Percentiles rank a stretch among this genome's conserved stretches.
These are phyloP conservation scores for Podarcis muralis DNA, from an alignment of 2,113 vertebrate species.

Conservation along the genomic window DNA sequence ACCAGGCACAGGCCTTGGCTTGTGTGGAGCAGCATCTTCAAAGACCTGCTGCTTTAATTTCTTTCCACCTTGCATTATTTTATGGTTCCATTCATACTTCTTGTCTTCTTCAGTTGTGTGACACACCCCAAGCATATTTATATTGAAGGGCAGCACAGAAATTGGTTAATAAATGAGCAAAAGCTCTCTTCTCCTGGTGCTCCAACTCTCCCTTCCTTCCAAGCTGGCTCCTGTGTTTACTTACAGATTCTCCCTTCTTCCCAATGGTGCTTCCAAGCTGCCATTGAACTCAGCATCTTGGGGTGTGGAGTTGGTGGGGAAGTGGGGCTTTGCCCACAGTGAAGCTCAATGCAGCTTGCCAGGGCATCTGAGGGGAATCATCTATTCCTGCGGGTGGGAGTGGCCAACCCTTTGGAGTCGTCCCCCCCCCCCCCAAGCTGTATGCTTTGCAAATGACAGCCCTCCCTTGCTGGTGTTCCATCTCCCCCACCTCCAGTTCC, in stretches of 20 bases:
- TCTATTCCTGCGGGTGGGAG: too few relatives aligned
- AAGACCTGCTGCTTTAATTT: not conserved
- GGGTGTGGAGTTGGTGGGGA: not conserved
- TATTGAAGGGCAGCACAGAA: too few relatives aligned
- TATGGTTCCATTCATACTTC: not conserved
- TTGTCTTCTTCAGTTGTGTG: not conserved
- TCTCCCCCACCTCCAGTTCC: conserved; percentile 41
- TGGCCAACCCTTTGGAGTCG: too few relatives aligned
- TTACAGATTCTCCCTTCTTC: too few relatives aligned
- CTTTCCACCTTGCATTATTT: not conserved
- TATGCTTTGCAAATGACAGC: not conserved
- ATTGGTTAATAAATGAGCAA: too few relatives aligned
- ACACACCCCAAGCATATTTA: not conserved
- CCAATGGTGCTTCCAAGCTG: too few relatives aligned
- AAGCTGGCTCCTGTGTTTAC: too few relatives aligned
- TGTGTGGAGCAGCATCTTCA: not conserved
- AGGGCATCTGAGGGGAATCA: not conserved
- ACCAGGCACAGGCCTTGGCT: not conserved
- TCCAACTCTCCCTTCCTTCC: not conserved
- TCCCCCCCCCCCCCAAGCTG: fast-evolving
- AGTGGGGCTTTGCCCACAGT: not conserved
- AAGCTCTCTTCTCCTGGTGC: too few relatives aligned
- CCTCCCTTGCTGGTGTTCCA: not conserved
- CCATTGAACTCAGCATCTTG: fast-evolving
- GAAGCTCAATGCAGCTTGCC: not conserved